Conservation (phyloP, 2,797 vertebrate genomes). For the Xerus rutilus region DNA sequence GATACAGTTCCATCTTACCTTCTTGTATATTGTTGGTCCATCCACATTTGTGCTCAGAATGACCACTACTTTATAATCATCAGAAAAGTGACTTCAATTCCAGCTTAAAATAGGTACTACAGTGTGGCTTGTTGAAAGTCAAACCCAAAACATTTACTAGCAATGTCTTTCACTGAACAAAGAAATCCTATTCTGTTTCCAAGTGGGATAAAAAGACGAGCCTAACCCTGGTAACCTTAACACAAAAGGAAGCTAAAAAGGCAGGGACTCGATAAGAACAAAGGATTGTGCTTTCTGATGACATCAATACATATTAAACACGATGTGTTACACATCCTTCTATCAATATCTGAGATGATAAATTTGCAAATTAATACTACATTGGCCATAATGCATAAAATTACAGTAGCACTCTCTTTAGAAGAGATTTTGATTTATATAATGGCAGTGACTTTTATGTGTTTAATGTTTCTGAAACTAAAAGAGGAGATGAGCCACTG, state of each 20-base stretch:
- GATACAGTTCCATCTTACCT: slow-evolving; percentile 54
- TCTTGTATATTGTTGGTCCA: slow-evolving; percentile 60
- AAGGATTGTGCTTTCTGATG: slow-evolving; percentile 62
- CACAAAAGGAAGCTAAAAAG: slow-evolving; percentile 74
- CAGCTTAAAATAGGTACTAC: slow-evolving; percentile 68
- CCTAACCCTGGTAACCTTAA: slow-evolving; percentile 56
- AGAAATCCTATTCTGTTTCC: slow-evolving; percentile 68
- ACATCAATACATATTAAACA: slow-evolving; percentile 63
- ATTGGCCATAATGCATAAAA: slow-evolving; percentile 57
- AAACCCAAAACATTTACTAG: slow-evolving; percentile 55
- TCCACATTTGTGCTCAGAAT: slow-evolving; percentile 65
- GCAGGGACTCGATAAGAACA: slow-evolving; percentile 75
- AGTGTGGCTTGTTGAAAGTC: slow-evolving; percentile 55
- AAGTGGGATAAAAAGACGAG: slow-evolving; percentile 55
- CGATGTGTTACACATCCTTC: slow-evolving; percentile 54
- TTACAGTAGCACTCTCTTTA: slow-evolving; percentile 16
- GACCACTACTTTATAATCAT: slow-evolving; percentile 52
- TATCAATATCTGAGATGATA: slow-evolving; percentile 68
- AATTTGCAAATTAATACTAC: slow-evolving; percentile 72
- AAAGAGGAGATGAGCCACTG: slow-evolving; percentile 66
- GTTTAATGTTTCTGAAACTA: slow-evolving; percentile 73
- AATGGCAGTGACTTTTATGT: slow-evolving; percentile 66
- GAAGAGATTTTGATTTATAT: slow-evolving; percentile 75
- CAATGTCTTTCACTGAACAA: slow-evolving; percentile 67
- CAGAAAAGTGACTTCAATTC: slow-evolving; percentile 66